Evolutionary conservation across 2,888 invertebrate species (phyloP).

Genomic region (Caenorhabditis sp.): DNA sequence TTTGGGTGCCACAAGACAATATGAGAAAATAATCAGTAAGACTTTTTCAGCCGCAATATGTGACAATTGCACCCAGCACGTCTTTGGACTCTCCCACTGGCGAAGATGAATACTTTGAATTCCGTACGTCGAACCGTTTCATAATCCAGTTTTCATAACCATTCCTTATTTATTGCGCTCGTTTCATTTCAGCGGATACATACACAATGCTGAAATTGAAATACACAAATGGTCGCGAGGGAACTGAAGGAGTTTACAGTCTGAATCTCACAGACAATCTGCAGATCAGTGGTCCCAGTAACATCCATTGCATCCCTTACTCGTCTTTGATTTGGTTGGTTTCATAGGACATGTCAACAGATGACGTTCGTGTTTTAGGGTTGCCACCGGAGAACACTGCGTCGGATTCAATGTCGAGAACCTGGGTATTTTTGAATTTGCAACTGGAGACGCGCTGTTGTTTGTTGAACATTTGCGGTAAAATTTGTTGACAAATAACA

Average conservation of each 20-base stretch:
- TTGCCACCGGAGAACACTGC: conserved; percentile 70
- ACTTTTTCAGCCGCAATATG: conserved; percentile 63
- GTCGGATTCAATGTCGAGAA: conserved; percentile 65
- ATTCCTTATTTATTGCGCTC: too few relatives aligned
- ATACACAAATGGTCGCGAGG: conserved; percentile 46
- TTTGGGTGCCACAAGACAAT: too few relatives aligned
- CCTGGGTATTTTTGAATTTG: conserved; percentile 64
- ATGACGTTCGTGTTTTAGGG: conserved; percentile 51
- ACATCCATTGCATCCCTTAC: conserved; percentile 59
- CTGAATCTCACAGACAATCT: conserved; percentile 54
- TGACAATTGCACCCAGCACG: conserved; percentile 66
- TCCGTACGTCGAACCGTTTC: conserved; percentile 55
- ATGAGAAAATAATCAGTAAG: too few relatives aligned
- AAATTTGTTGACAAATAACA: too few relatives aligned
- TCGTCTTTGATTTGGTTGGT: conserved; percentile 59
- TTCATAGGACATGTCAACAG: not conserved
- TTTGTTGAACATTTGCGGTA: conserved; percentile 61
- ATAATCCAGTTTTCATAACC: too few relatives aligned
- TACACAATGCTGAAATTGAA: conserved; percentile 63
- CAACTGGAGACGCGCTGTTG: conserved; percentile 48
- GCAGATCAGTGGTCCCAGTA: conserved; percentile 49
- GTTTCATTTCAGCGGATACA: conserved; percentile 50
- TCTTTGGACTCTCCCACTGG: conserved; percentile 63
- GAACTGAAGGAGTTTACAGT: conserved; percentile 62
- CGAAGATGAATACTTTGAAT: conserved; percentile 65